Evolutionary conservation across 1,140 invertebrate genomes (phyloP).

Genomic region (Halyomorpha halys): DNA sequence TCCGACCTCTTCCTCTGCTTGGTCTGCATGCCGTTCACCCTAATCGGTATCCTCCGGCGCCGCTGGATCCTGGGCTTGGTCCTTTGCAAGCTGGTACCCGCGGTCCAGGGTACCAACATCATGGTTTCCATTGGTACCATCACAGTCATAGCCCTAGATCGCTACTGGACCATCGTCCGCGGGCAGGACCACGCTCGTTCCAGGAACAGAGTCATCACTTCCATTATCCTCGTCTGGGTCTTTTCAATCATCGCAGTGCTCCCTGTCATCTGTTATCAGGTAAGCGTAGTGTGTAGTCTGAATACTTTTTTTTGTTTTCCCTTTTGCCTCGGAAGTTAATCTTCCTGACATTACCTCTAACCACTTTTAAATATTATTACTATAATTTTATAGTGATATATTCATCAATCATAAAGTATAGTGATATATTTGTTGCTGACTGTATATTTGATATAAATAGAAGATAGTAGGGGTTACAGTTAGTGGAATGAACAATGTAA

Average conservation of each 20-base stretch:
- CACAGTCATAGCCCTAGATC: constrained; percentile 48
- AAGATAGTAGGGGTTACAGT: no score
- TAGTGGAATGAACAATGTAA: no score
- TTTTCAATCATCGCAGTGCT: constrained; percentile 41
- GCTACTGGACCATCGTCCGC: constrained; percentile 37
- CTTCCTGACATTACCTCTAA: no score
- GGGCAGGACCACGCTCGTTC: constrained; percentile 28
- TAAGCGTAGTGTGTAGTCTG: neutral
- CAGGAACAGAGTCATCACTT: constrained; percentile 36
- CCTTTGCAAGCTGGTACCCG: constrained; percentile 47
- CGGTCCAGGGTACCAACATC: constrained; percentile 43
- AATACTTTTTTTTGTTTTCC: no score
- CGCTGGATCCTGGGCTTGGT: constrained; percentile 37
- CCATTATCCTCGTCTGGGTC: constrained; percentile 42
- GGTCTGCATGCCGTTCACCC: constrained; percentile 46
- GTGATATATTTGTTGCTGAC: no score
- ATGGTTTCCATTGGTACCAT: constrained; percentile 50
- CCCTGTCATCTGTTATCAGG: constrained; percentile 42
- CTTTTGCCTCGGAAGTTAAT: no score
- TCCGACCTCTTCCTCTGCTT: constrained; percentile 46
- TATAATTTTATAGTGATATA: no score
- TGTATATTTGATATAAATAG: no score
- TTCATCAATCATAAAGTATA: no score
- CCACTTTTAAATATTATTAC: no score
- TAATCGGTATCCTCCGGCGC: constrained; percentile 36